Base-by-base conservation (phyloP, 2,797 vertebrate species). In the Onychomys arenicola region DNA sequence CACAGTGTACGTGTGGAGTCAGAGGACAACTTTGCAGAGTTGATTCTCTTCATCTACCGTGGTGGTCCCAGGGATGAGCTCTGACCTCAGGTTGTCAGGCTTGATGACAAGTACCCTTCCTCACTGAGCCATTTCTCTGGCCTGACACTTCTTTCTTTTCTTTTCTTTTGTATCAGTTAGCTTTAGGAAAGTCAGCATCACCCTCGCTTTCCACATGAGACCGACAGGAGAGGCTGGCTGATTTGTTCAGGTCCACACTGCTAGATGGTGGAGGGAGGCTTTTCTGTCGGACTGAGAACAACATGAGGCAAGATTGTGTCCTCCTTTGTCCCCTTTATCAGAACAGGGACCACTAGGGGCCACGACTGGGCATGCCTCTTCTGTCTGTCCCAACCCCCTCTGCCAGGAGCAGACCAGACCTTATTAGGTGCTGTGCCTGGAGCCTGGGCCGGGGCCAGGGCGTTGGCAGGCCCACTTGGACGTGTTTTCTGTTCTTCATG, bases 341-440 rank as follows among this genome's bases (percentile, higher is more conserved):
- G 85, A 84, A 61, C 43, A 55, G 52, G 82, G 85, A 16, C 86
- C 55, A 34, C 57, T 27, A 10, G 86, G 40, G 85, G 59, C 8
- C 23, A 83, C 46, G 5, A 75, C 59, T 52, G 23, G 43, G 76
- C 8, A 0, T 67, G 61, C 21, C 63, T 92, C 78, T 4, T 37
- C 37, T 69, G 55, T 73, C 37, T 23, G 55, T 55, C 69, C 46
- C 16, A 52, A 37, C 67, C 90, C 57, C 89, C 52, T 34, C 57
- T 69, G 59, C 52, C 19, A 91, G 65, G 49, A 91, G 86, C 78
- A 21, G 75, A 86, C 55, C 46, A 73, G 91, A 37, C 75, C 55
- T 95, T 96, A 89, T 55, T 91, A 73, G 63, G 67, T 59, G 27
- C 49, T 92, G 25, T 78, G 87, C 82, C 85, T 76, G 69, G 43